phyloP scores from a whole-genome alignment of 2,113 vertebrate species.

The Todiramphus chloris region DNA sequence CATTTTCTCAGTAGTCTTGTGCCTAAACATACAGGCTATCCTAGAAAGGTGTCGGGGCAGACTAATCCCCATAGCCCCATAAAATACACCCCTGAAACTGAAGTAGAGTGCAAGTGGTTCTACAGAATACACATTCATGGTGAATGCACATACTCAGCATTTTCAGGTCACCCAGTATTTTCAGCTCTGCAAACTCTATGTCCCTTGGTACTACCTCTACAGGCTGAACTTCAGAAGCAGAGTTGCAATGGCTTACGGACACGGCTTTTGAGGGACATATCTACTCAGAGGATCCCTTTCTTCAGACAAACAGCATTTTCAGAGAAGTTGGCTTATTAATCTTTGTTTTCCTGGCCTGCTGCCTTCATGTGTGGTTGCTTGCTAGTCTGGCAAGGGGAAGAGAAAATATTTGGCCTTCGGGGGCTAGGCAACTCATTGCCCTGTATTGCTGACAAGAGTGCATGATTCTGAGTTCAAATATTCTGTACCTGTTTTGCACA shows the following conservation, averaged over 20 bases:
- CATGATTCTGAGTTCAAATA: conserved; percentile 16
- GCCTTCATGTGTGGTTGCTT: conserved; percentile 19
- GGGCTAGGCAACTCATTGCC: conserved; percentile 29
- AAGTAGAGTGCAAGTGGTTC: not conserved
- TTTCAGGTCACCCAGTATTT: conserved; percentile 7
- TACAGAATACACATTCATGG: not conserved
- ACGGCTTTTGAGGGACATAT: not conserved
- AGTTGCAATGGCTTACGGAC: not conserved
- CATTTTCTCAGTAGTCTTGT: not conserved
- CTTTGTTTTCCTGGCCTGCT: not conserved
- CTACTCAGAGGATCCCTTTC: not conserved
- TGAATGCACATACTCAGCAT: not conserved
- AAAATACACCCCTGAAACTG: not conserved
- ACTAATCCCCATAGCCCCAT: not conserved
- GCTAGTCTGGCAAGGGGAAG: conserved; percentile 24
- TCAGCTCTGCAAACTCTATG: not conserved
- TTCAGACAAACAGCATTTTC: not conserved
- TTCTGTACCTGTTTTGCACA: conserved; percentile 45
- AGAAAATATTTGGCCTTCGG: conserved; percentile 44
- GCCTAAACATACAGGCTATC: not conserved
- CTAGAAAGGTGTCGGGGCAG: not conserved
- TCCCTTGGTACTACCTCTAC: not conserved
- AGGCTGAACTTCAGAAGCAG: not conserved
- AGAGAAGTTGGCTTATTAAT: not conserved
- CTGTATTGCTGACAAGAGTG: conserved; percentile 2